A percentile compares a stretch with the other conserved stretches of the same genome.
Evolutionary conservation across 1,140 invertebrate species (phyloP).

Genomic region (Drosophila biarmipes): DNA sequence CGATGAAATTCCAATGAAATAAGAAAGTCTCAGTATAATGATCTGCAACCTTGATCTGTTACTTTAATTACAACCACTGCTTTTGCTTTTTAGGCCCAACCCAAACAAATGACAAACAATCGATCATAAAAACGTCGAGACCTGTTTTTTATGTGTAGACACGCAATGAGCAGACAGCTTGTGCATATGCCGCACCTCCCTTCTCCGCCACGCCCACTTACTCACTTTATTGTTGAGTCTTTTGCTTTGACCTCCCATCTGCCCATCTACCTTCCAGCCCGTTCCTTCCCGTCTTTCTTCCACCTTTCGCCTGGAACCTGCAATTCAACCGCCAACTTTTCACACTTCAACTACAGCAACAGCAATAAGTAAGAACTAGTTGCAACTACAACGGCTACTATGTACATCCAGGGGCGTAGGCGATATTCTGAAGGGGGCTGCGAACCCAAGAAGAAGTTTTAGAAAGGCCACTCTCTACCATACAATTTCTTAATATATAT

Average conservation of each 20-base stretch:
- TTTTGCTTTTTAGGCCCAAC: neutral
- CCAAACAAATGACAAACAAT: neutral
- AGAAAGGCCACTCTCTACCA: too few species aligned
- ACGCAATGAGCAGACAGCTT: slow-evolving; percentile 33
- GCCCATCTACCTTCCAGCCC: neutral
- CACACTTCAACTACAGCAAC: slow-evolving; percentile 63
- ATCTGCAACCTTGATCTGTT: neutral
- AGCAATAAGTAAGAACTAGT: slow-evolving; percentile 34
- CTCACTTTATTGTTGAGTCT: slow-evolving; percentile 21
- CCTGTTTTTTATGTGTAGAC: slow-evolving; percentile 15
- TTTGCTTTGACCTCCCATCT: slow-evolving; percentile 7
- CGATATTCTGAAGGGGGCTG: neutral
- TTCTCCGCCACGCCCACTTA: slow-evolving; percentile 17
- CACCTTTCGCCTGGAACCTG: slow-evolving; percentile 37
- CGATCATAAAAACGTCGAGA: neutral
- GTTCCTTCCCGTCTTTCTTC: neutral
- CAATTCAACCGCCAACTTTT: slow-evolving; percentile 72
- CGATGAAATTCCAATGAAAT: too few species aligned
- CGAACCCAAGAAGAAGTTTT: too few species aligned
- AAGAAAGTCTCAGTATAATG: too few species aligned
- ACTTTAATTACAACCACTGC: neutral
- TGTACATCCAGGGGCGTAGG: slow-evolving; percentile 2
- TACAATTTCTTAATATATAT: too few species aligned
- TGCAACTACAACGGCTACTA: slow-evolving; percentile 33
- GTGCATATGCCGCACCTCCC: slow-evolving; percentile 11